Evolutionary conservation across 2,113 vertebrate species (phyloP).

Genomic region (Piprites chloris): DNA sequence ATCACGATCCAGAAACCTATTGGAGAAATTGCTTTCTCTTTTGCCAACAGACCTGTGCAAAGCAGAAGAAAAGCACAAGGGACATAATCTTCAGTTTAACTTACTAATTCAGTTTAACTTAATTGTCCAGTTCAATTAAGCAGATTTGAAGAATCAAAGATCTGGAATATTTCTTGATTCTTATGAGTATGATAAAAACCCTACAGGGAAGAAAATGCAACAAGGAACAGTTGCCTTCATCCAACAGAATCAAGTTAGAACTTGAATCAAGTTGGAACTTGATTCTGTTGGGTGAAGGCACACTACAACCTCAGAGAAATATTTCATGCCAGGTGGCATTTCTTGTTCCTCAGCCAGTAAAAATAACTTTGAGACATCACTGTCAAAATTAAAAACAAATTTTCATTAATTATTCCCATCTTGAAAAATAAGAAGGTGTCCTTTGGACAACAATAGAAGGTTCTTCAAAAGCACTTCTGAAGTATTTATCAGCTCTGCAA

Average conservation of each 20-base stretch:
- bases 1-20: background rate
- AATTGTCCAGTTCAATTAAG: background rate
- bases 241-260: background rate
- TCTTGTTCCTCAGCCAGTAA: background rate
- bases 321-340: background rate
- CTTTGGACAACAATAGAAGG: background rate
- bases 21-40: background rate
- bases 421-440: background rate
- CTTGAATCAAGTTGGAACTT: background rate
- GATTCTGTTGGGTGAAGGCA: background rate
- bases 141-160: background rate
- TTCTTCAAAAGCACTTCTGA: background rate
- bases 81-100: background rate
- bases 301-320: background rate
- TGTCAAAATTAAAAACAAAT: background rate
- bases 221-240: background rate
- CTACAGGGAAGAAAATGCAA: rapidly evolving
- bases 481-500: background rate
- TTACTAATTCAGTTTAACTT: background rate
- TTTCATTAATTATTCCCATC: background rate
- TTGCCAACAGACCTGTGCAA: background rate
- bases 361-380: background rate
- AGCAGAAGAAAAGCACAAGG: background rate
- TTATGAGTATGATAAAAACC: background rate
- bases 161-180: background rate